Evolutionary conservation across 2,113 vertebrate species (phyloP), one percentile per base, ranked within the genome.

Genomic region (Tamias sibiricus): DNA sequence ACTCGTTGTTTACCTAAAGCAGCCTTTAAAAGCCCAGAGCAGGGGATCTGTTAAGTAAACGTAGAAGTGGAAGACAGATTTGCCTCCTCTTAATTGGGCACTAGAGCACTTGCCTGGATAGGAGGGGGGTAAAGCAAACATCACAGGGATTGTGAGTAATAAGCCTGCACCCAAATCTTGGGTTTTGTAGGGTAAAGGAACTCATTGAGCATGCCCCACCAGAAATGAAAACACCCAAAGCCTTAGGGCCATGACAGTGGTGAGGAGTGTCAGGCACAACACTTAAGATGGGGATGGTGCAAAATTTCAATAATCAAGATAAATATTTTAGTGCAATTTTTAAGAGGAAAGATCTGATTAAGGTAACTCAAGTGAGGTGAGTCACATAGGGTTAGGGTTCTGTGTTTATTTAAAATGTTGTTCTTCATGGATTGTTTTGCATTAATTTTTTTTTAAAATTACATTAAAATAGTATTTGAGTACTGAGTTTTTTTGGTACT

Each of bases 11-110:
- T 94, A 97, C 24, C 76, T 92, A 92, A 92, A 80, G 96, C 32
- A 87, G 74, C 30, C n/a, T 76, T 94, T 87, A 72, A 96, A 94
- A 79, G 71, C 69, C 35, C 96, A 90, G 71, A 86, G 79, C 72
- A 17, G 16, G 17, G 64, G 49, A 57, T 93, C 96, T 96, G 80
- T 64, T 89, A 85, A 90, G 52, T 93, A 94, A 71, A 68, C 16
- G 54, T 90, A 87, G 69, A 81, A 77, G 30, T n/a, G 42, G n/a
- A 74, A 87, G 10, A 64, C 75, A 91, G 49, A 40, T 82, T 93
- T 88, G 62, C 37, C 68, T 94, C 74, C 66, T 81, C 75, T 57
- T 93, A 54, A 40, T 40, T 12, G 44, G 49, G 68, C 77, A 54
- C 47, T 9, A 28, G 75, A 44, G 19, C 40, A 42, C 57, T 90